phyloP scores from a whole-genome alignment of 2,797 vertebrate genomes.

The Acipenser transmontanus region DNA sequence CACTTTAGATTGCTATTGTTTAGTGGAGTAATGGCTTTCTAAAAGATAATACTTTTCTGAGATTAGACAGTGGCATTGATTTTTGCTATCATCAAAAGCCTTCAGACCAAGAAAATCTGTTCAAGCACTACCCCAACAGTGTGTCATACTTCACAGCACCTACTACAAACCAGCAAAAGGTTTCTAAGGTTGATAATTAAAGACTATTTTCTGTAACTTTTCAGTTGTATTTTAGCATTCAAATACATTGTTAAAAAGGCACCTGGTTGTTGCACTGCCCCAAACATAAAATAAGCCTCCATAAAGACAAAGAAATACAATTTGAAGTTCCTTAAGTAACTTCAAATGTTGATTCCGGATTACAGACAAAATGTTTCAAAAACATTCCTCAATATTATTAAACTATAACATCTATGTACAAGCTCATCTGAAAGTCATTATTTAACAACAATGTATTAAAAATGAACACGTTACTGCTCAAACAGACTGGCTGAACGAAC shows the following conservation, averaged over 20 bases:
- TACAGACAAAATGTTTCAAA: no score
- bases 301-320: no score
- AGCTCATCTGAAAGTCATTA: no score
- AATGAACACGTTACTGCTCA: no score
- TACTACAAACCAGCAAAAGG: slow-evolving; percentile 8
- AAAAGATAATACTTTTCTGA: slow-evolving; percentile 14
- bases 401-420: no score
- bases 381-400: no score
- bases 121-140: slow-evolving; percentile 14
- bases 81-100: slow-evolving; percentile 11
- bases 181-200: neutral
- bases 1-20: neutral
- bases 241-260: neutral
- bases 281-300: no score
- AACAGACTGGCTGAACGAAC: no score
- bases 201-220: neutral
- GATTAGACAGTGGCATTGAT: slow-evolving; percentile 17
- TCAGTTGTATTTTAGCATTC: neutral
- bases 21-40: slow-evolving; percentile 1
- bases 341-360: no score
- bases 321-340: no score
- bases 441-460: no score
- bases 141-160: slow-evolving; percentile 11
- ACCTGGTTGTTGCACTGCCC: no score
- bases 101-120: slow-evolving; percentile 16